Evolutionary conservation across 2,888 invertebrate species (phyloP).

Genomic region (Eupithecia tripunctaria): DNA sequence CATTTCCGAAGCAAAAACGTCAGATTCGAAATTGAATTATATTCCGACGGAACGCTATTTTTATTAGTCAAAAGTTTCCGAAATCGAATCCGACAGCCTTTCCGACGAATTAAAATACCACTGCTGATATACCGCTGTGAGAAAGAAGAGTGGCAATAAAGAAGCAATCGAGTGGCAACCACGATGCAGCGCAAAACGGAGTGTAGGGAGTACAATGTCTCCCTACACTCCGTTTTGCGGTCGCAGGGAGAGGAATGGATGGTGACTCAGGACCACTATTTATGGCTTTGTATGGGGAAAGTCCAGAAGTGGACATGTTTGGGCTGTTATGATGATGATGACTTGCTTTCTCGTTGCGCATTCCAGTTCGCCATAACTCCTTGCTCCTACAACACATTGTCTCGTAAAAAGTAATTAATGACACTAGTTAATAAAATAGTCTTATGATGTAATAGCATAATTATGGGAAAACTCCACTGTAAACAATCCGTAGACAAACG

Average conservation of each 20-base stretch:
- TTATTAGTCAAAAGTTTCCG: too few relatives aligned
- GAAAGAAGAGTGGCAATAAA: not conserved
- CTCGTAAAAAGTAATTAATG: slow-evolving; percentile 49
- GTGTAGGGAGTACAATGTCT: too few relatives aligned
- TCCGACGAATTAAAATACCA: too few relatives aligned
- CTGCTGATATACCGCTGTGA: not conserved
- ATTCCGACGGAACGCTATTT: too few relatives aligned
- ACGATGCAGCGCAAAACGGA: not conserved
- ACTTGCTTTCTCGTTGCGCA: slow-evolving; percentile 8
- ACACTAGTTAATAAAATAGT: slow-evolving; percentile 41
- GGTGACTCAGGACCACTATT: not conserved
- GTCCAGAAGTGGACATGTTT: not conserved
- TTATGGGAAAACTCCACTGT: slow-evolving; percentile 38
- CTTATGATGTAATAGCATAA: slow-evolving; percentile 45
- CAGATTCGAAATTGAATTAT: too few relatives aligned
- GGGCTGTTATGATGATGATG: not conserved
- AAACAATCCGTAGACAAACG: slow-evolving; percentile 15
- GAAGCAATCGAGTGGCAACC: not conserved
- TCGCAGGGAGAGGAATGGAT: not conserved
- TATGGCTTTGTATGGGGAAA: not conserved
- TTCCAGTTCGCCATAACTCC: slow-evolving; percentile 37
- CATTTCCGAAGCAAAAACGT: too few relatives aligned
- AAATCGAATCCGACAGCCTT: too few relatives aligned
- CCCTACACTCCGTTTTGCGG: too few relatives aligned
- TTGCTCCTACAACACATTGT: slow-evolving; percentile 34